These are phyloP conservation scores for Sesamia nonagrioides DNA, from an alignment of 1,140 invertebrate species.

Conservation along the genomic window DNA sequence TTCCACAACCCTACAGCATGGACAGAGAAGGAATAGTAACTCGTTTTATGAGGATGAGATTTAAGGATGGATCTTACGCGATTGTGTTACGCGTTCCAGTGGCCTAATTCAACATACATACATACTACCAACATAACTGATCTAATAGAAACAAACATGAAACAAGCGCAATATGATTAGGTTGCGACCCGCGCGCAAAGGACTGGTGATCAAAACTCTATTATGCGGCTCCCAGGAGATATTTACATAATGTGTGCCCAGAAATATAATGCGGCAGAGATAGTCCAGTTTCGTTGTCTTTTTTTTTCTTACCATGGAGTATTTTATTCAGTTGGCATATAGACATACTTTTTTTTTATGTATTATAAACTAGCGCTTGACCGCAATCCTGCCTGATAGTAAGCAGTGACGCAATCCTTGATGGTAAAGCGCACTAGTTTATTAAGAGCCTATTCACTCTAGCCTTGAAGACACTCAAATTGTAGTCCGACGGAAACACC, in stretches of 20 bases:
- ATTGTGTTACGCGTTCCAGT: neutral
- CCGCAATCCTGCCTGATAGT: too few species aligned
- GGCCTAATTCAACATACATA: conserved; percentile 8
- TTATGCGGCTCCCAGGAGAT: conserved; percentile 59
- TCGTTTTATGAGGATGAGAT: too few species aligned
- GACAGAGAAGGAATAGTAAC: too few species aligned
- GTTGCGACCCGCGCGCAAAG: conserved; percentile 26
- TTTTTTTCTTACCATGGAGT: neutral
- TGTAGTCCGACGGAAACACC: too few species aligned
- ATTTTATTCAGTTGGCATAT: neutral
- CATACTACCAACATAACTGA: conserved; percentile 16
- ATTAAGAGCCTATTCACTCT: too few species aligned
- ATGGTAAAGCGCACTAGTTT: too few species aligned
- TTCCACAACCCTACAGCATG: too few species aligned
- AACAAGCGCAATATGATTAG: conserved; percentile 54
- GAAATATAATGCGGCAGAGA: conserved; percentile 49
- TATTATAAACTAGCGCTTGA: too few species aligned
- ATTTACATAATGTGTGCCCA: conserved; percentile 63
- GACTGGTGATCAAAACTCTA: conserved; percentile 64
- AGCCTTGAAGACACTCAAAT: too few species aligned
- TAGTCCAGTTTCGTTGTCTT: conserved; percentile 2
- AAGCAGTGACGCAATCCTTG: too few species aligned
- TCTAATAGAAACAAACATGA: conserved; percentile 50
- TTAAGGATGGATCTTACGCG: too few species aligned
- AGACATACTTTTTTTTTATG: too few species aligned